phyloP scores from a whole-genome alignment of 2,888 invertebrate species.

The Drosophila flavopinicola region DNA sequence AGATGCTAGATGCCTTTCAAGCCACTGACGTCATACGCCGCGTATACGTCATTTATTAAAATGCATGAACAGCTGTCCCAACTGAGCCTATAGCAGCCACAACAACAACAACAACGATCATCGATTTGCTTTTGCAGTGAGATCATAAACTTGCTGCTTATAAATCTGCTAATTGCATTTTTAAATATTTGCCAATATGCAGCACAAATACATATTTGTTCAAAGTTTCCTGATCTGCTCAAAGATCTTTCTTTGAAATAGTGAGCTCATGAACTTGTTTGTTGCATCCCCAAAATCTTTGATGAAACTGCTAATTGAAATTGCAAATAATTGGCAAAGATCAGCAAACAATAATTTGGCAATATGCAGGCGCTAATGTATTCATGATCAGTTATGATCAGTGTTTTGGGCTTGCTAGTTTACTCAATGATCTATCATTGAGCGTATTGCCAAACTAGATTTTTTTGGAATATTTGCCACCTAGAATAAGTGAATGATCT shows the following conservation, averaged over 20 bases:
- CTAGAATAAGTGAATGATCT: too few species aligned
- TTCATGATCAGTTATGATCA: slow-evolving; percentile 2
- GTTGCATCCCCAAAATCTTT: not conserved
- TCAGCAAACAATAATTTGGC: not conserved
- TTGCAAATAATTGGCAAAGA: not conserved
- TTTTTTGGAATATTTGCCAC: not conserved
- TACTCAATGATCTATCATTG: not conserved
- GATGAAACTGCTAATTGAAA: slow-evolving; percentile 8
- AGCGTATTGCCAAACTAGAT: not conserved
- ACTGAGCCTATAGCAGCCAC: slow-evolving; percentile 41
- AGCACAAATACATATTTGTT: not conserved
- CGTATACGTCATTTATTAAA: slow-evolving; percentile 48
- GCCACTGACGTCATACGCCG: slow-evolving; percentile 59
- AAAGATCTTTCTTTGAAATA: slow-evolving; percentile 8
- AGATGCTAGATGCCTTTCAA: slow-evolving; percentile 30
- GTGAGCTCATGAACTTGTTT: slow-evolving; percentile 10
- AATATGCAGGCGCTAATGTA: not conserved
- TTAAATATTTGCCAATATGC: not conserved
- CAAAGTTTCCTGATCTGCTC: not conserved
- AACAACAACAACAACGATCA: too few species aligned
- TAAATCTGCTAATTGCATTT: slow-evolving; percentile 14
- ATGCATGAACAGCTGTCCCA: not conserved
- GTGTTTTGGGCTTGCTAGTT: not conserved
- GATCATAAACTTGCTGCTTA: slow-evolving; percentile 10
- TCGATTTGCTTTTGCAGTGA: too few species aligned